phyloP scores from a whole-genome alignment of 1,140 invertebrate genomes.

The Aphaenogaster floridana region DNA sequence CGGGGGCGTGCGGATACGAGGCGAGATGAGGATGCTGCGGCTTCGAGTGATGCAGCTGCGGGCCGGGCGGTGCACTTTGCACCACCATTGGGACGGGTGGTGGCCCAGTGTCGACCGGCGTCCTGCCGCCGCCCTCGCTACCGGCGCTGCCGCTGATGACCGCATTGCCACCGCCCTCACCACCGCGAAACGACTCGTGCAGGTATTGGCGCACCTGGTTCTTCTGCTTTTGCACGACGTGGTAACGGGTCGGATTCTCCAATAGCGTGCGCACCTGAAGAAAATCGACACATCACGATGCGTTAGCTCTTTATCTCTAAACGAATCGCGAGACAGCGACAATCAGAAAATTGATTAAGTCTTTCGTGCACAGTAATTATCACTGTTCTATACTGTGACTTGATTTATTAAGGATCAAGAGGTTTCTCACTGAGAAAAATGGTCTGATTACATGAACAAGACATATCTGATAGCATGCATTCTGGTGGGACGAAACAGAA shows the following conservation, averaged over 20 bases:
- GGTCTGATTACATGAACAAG: too few species aligned
- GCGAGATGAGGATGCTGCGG: conserved; percentile 84
- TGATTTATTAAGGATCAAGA: neutral
- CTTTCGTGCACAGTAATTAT: neutral
- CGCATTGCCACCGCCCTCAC: conserved; percentile 58
- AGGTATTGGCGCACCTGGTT: conserved; percentile 95
- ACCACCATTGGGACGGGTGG: conserved; percentile 79
- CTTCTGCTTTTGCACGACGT: conserved; percentile 96
- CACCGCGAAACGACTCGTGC: conserved; percentile 90
- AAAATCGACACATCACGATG: neutral
- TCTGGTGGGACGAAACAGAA: too few species aligned
- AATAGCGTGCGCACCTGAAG: conserved; percentile 92
- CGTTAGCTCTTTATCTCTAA: neutral
- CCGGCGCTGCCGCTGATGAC: conserved; percentile 59
- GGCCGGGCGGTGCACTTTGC: conserved; percentile 83
- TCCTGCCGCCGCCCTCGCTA: conserved; percentile 65
- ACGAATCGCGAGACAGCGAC: neutral
- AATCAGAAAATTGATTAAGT: neutral
- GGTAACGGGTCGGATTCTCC: conserved; percentile 96
- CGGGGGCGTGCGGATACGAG: conserved; percentile 81
- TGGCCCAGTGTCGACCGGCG: conserved; percentile 75
- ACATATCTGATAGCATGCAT: too few species aligned
- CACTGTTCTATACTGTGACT: neutral
- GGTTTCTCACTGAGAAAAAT: neutral
- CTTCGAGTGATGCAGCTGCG: conserved; percentile 77